Evolutionary conservation across 2,797 vertebrate genomes (phyloP), one percentile per base, ranked within the genome.

Genomic region (Mallotus villosus): DNA sequence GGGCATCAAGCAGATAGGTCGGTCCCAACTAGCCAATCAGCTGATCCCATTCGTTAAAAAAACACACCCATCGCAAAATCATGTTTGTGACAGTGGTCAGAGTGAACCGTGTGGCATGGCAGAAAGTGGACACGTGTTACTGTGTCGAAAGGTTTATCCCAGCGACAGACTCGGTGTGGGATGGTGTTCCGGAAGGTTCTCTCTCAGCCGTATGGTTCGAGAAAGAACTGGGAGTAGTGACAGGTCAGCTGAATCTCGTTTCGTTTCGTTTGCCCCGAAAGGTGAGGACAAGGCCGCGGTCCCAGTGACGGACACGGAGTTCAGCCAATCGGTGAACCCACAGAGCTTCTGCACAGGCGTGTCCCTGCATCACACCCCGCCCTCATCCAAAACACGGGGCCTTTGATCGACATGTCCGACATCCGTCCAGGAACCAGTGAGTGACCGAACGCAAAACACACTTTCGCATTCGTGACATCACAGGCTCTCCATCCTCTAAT

Each of bases 271-370:
- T 46, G 41, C 41, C 41, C 65, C 1, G 0, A 81, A 73, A 99
- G 97, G 97, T 78, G 97, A 99, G 19, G 97, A 99, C 91, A 99
- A 99, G 82, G 96, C 97, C 64, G 97, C 97, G 0, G 95, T 98
- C 41, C 97, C 97, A 0, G 96, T 97, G 84, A 97, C 97, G 0
- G 97, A 99, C 85, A 95, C 97, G 0, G 97, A 99, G 89, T 99
- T 99, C 88, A 99, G 94, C 78, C 97, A 98, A 83, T 96, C 97
- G 0, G 97, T 99, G 85, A 99, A 99, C 81, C 96, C 97, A 0
- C 97, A 99, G 91, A 99, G 97, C 87, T 99, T 99, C 89, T 99
- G 98, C 79, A 98, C 97, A 0, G 98, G 97, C 0, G 98, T 99
- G 46, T 98, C 98, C 0, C 90, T 99, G 82, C 98, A 99, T 46